A percentile compares a stretch with the other conserved stretches of the same genome.
Conservation (phyloP, 1,140 invertebrate species). For the Paracyclopina nana region DNA sequence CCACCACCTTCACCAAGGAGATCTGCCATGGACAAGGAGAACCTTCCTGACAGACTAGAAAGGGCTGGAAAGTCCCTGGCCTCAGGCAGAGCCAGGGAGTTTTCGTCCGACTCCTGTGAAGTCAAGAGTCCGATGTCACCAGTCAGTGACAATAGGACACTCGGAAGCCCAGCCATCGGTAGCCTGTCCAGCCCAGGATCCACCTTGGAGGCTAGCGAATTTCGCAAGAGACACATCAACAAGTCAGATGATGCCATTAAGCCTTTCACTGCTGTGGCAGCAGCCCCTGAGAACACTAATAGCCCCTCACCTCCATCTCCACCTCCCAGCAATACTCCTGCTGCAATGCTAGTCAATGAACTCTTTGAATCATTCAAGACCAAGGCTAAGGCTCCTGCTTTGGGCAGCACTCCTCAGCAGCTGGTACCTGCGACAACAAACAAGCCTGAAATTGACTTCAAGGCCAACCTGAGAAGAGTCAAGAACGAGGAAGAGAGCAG, state of each 20-base stretch:
- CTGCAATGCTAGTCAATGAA: not conserved
- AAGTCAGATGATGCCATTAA: no score
- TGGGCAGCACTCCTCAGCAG: constrained; percentile 15
- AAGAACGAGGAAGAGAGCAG: not conserved
- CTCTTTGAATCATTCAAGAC: constrained; percentile 7
- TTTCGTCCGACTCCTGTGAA: not conserved
- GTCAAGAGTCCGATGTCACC: not conserved
- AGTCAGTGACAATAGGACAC: not conserved
- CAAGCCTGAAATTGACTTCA: constrained; percentile 17
- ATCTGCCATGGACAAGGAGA: constrained; percentile 14
- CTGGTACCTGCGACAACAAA: constrained; percentile 17
- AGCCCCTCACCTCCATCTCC: not conserved
- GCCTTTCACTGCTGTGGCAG: no score
- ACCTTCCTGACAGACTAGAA: not conserved
- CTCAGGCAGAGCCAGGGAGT: no score
- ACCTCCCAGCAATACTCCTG: not conserved
- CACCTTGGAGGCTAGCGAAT: not conserved
- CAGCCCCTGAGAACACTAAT: no score
- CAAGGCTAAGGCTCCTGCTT: no score
- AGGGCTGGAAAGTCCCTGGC: no score
- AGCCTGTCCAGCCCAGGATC: not conserved
- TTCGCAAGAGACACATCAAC: not conserved
- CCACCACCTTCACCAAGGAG: not conserved
- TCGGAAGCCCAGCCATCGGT: not conserved
- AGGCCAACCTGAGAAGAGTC: constrained; percentile 15